phyloP scores from a whole-genome alignment of 2,113 vertebrate species.

The Tachuris rubrigastra region DNA sequence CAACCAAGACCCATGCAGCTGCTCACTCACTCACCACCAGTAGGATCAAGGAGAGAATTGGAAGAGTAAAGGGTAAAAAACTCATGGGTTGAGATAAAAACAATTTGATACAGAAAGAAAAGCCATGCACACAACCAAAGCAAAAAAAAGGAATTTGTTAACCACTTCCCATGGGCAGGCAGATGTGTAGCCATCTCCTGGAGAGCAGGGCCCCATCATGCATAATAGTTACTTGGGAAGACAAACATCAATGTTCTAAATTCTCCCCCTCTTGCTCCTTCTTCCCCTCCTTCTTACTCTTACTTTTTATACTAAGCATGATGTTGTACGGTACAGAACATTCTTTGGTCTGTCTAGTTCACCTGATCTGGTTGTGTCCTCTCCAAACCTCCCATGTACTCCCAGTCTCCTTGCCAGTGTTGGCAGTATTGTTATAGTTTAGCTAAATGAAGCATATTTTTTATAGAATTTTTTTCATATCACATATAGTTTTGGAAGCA shows the following conservation, averaged over 20 bases:
- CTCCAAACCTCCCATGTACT: neutral
- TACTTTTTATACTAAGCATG: neutral
- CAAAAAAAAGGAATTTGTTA: neutral
- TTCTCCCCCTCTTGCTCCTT: neutral
- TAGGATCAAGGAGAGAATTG: neutral
- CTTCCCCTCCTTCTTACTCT: too few relatives aligned
- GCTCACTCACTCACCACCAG: neutral
- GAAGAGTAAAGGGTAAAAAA: neutral
- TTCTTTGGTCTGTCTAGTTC: neutral
- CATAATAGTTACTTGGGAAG: neutral
- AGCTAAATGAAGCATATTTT: neutral
- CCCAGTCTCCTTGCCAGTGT: too few relatives aligned
- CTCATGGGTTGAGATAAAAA: neutral
- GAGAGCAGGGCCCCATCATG: accelerated
- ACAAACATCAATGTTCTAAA: neutral
- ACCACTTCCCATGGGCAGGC: neutral
- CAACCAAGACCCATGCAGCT: neutral
- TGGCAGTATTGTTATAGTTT: neutral
- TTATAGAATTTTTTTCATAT: neutral
- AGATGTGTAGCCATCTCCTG: neutral
- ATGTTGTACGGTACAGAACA: neutral
- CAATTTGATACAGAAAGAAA: neutral
- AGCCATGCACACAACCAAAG: neutral
- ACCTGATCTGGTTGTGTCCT: accelerated
- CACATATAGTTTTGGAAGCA: neutral